These are phyloP conservation scores for Colletes collaris DNA, from an alignment of 2,888 invertebrate genomes.

Conservation along the genomic window DNA sequence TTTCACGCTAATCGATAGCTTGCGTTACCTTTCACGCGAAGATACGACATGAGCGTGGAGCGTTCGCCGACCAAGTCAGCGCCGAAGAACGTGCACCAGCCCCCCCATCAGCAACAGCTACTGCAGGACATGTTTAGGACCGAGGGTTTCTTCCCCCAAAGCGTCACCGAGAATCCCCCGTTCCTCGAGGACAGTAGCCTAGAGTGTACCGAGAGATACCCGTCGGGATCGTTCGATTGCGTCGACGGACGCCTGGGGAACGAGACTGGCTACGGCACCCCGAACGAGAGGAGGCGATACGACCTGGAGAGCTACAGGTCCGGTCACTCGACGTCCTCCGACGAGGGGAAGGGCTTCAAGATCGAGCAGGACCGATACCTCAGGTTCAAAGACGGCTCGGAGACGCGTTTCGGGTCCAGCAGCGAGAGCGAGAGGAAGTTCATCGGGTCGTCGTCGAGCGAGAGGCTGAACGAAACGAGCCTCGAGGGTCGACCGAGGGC, in stretches of 20 bases:
- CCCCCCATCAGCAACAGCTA: slow-evolving; percentile 46
- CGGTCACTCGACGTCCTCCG: slow-evolving; percentile 75
- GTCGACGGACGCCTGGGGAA: slow-evolving; percentile 73
- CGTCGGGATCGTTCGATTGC: slow-evolving; percentile 75
- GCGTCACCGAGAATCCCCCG: slow-evolving; percentile 71
- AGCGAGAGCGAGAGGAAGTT: slow-evolving; percentile 78
- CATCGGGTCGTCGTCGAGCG: slow-evolving; percentile 73
- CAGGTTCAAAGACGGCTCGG: slow-evolving; percentile 64
- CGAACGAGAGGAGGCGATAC: slow-evolving; percentile 67
- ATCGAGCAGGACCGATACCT: slow-evolving; percentile 66
- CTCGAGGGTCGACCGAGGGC: slow-evolving; percentile 63
- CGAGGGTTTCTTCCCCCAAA: slow-evolving; percentile 79
- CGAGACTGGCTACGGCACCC: slow-evolving; percentile 57
- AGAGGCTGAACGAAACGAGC: slow-evolving; percentile 72
- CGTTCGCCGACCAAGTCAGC: slow-evolving; percentile 70
- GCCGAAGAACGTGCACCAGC: slow-evolving; percentile 60
- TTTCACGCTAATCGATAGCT: slow-evolving; percentile 8
- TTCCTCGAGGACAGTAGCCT: slow-evolving; percentile 72
- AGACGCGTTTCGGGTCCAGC: slow-evolving; percentile 75
- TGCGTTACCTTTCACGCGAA: slow-evolving; percentile 53
- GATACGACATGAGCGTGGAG: slow-evolving; percentile 77
- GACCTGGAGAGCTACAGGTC: slow-evolving; percentile 66
- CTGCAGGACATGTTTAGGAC: slow-evolving; percentile 73
- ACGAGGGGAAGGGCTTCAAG: slow-evolving; percentile 74
- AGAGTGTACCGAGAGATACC: slow-evolving; percentile 69